Evolutionary conservation across 64 coral and sea anemone species (phyloP).

Genomic region (Pachyseris speciosa): DNA sequence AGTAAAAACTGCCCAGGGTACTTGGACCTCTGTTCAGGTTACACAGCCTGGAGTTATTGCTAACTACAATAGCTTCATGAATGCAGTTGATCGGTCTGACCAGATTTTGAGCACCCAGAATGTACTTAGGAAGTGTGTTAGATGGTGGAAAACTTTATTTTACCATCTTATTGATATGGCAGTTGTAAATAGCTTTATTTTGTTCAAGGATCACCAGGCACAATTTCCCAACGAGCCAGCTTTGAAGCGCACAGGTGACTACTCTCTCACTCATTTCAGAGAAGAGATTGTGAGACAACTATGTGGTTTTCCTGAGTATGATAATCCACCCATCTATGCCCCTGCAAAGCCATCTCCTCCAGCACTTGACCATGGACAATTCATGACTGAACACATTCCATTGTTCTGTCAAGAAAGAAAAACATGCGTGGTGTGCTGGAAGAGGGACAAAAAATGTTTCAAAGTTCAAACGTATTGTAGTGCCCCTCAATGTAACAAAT

Average conservation of each 20-base stretch:
- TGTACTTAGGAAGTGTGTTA: background rate
- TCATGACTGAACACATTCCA: background rate
- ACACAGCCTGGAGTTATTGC: background rate
- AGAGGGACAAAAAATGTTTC: too few species aligned
- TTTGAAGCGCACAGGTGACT: background rate
- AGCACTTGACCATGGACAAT: background rate
- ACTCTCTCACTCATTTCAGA: constrained; percentile 42
- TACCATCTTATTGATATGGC: constrained; percentile 27
- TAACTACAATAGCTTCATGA: background rate
- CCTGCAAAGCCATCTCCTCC: background rate
- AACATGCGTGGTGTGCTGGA: constrained; percentile 33
- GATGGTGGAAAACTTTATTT: constrained; percentile 28
- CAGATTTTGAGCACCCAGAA: background rate
- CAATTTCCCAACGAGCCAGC: constrained; percentile 4
- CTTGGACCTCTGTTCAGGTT: background rate
- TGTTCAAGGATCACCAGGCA: background rate
- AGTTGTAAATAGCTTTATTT: constrained; percentile 36
- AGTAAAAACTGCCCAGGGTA: too few species aligned
- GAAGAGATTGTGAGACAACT: too few species aligned
- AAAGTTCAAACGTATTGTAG: constrained; percentile 14
- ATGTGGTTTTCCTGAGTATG: constrained; percentile 61
- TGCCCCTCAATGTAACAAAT: background rate
- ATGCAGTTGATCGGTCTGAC: constrained; percentile 31
- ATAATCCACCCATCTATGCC: constrained; percentile 42
- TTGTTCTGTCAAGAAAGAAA: background rate